A percentile compares a stretch with the other conserved stretches of the same genome.
Conservation (phyloP, 1,140 invertebrate species). For the Philaenus spumarius region DNA sequence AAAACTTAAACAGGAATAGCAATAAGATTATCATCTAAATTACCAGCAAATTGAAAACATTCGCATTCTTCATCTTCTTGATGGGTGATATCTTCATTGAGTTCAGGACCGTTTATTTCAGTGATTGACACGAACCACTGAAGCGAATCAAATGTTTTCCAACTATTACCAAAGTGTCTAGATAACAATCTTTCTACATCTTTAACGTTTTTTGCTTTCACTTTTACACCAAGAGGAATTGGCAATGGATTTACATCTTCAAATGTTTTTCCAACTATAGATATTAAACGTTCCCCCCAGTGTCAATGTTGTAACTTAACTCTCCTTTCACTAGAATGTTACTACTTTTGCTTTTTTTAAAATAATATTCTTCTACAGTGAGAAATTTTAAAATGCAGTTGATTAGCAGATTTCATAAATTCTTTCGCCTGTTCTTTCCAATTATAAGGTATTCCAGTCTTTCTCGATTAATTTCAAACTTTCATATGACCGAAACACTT, state of each 20-base stretch:
- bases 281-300: not conserved
- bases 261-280: not conserved
- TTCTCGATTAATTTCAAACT: constrained; percentile 7
- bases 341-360: not conserved
- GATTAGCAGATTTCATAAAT: not conserved
- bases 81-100: not conserved
- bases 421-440: constrained; percentile 10
- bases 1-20: no score
- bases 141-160: not conserved
- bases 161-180: constrained; percentile 13
- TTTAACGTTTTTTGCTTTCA: not conserved
- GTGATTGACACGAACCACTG: not conserved
- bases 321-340: constrained; percentile 14
- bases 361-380: constrained; percentile 16
- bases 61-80: constrained; percentile 1
- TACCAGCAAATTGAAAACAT: no score
- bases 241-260: not conserved
- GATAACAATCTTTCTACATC: constrained; percentile 1
- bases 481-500: constrained; percentile 17
- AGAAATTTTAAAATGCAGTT: constrained; percentile 21
- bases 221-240: not conserved
- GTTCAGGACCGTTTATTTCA: not conserved
- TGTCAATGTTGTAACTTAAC: not conserved
- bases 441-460: not conserved
- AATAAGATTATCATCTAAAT: no score